Evolutionary conservation across 2,888 invertebrate genomes (phyloP), one percentile per base, ranked within the genome.

Genomic region (Heliconius sara): DNA sequence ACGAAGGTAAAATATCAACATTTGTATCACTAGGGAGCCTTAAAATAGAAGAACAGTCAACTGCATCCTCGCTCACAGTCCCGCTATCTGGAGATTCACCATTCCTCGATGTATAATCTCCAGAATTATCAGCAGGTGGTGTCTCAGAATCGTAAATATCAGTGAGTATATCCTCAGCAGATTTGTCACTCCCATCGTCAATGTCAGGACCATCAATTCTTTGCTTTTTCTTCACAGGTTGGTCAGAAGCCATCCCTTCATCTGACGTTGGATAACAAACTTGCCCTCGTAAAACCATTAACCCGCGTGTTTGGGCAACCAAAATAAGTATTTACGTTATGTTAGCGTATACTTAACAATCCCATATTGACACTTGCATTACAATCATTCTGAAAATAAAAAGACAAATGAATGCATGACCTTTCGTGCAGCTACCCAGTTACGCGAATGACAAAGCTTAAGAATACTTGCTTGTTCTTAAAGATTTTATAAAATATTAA

Each of bases 191-290:
- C 47, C 89, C 91, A 83, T 96, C 96, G 83, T 96, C 96, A 74
- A 96, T 95, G 82, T 96, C 96, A 16, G 96, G 96, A 13, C 95
- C 95, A 85, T 97, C 96, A 85, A 97, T 96, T 88, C 97, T 96
- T 89, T 97, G 97, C 90, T 98, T 97, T 95, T 98, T 98, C 90
- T 97, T 98, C 86, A 97, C 97, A 85, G 98, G 98, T 94, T 98
- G 98, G 93, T 97, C 97, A 85, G 96, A 96, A 89, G 96, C 97
- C 97, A 97, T 97, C 87, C 93, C 96, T 93, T 94, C 95, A 93
- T 95, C 93, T 90, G 94, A 91, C 91, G 93, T 93, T 90, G 93
- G 92, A 91, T 95, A 95, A 88, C 91, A 89, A 85, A 94, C 91
- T 87, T 95, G 95, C 92, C 95, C 95, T 91, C 96, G 95, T 93